Evolutionary conservation across 2,797 vertebrate species (phyloP).

Genomic region (Nannoperca obscura): DNA sequence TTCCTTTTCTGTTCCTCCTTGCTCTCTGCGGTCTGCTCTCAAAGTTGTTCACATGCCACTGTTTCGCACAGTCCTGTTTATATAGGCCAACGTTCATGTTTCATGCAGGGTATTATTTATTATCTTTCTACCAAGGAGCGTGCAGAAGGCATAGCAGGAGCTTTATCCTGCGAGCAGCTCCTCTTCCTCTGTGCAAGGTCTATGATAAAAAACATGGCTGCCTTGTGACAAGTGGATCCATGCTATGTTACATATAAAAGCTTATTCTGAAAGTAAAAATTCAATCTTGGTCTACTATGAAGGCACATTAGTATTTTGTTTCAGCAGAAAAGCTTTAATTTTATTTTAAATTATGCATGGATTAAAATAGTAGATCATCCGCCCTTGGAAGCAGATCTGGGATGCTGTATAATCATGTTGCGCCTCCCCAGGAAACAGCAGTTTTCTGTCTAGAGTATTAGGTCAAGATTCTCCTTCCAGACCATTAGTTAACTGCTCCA

Average conservation of each 20-base stretch:
- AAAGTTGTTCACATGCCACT: not conserved
- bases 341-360: constrained; percentile 39
- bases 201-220: not conserved
- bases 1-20: not conserved
- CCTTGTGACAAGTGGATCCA: not conserved
- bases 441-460: not conserved
- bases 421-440: constrained; percentile 14
- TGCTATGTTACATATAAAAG: constrained; percentile 5
- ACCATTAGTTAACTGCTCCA: constrained; percentile 30
- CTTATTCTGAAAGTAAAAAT: constrained; percentile 4
- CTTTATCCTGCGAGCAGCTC: not conserved
- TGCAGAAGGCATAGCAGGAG: not conserved
- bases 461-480: constrained; percentile 1
- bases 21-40: not conserved
- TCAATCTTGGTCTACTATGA: not conserved
- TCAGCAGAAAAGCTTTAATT: constrained; percentile 20
- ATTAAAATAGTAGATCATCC: constrained; percentile 22
- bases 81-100: not conserved
- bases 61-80: not conserved
- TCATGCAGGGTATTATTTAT: not conserved
- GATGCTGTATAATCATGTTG: constrained; percentile 28
- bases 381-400: constrained; percentile 16
- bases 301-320: not conserved
- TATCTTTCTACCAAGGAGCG: not conserved
- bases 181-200: not conserved